Evolutionary conservation across 1,140 invertebrate species (phyloP).

Genomic region (Myzus persicae): DNA sequence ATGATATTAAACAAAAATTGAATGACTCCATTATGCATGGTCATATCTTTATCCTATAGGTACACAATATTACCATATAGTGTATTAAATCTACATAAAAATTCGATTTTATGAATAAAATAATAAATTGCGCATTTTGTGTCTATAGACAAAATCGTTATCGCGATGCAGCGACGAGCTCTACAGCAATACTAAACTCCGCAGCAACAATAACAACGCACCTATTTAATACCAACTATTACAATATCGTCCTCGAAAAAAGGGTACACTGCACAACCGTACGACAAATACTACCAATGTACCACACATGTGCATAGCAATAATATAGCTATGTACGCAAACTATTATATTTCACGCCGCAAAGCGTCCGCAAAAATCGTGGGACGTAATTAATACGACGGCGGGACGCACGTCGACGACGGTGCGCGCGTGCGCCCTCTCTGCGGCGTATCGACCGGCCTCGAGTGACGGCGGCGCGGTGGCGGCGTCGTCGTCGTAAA

Average conservation of each 20-base stretch:
- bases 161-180: not conserved
- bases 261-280: not conserved
- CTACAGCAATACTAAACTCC: not conserved
- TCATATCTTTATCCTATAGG: no score
- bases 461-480: not conserved
- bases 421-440: slow-evolving; percentile 23
- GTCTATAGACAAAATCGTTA: not conserved
- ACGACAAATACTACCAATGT: not conserved
- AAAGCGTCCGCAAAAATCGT: not conserved
- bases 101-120: not conserved
- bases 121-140: not conserved
- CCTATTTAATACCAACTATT: no score
- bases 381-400: not conserved
- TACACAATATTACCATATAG: no score
- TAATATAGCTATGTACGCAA: not conserved
- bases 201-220: not conserved
- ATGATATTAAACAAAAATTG: not conserved
- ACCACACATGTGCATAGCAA: not conserved
- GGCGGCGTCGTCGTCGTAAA: slow-evolving; percentile 23
- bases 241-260: not conserved
- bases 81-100: not conserved
- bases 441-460: slow-evolving; percentile 50
- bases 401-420: not conserved
- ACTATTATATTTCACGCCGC: not conserved
- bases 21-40: not conserved